phyloP scores from a whole-genome alignment of 2,797 vertebrate genomes.

The Myotis findleyi region DNA sequence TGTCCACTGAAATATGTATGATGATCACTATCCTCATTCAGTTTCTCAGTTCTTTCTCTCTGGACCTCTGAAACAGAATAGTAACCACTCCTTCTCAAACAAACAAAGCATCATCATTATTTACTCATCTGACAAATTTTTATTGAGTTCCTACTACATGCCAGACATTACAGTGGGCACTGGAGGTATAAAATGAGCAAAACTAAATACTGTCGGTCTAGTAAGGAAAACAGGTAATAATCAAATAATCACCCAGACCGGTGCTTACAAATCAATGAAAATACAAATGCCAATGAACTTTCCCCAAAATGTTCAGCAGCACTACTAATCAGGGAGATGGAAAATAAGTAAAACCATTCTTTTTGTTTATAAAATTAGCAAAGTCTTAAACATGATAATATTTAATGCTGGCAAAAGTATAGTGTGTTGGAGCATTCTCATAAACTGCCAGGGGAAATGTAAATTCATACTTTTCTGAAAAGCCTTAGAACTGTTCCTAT shows the following conservation, averaged over 20 bases:
- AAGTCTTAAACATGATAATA: background rate
- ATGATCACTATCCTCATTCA: background rate
- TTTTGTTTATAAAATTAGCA: constrained; percentile 28
- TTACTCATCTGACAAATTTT: background rate
- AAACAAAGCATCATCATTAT: constrained; percentile 30
- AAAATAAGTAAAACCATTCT: background rate
- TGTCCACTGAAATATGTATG: background rate
- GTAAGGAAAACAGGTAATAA: background rate
- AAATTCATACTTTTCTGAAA: background rate
- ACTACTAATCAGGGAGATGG: background rate
- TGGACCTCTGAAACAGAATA: background rate
- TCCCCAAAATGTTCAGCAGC: background rate
- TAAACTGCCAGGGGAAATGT: background rate
- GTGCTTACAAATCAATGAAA: background rate
- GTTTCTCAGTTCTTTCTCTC: background rate
- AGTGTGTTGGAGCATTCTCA: background rate
- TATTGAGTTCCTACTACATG: background rate
- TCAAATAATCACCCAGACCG: constrained; percentile 22
- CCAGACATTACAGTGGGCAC: background rate
- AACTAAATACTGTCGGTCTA: background rate
- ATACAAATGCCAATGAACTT: background rate
- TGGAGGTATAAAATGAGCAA: background rate
- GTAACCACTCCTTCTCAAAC: background rate
- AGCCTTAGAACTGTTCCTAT: background rate
- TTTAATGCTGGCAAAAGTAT: background rate